phyloP scores from a whole-genome alignment of 2,113 vertebrate species.

The Penelope pileata region DNA sequence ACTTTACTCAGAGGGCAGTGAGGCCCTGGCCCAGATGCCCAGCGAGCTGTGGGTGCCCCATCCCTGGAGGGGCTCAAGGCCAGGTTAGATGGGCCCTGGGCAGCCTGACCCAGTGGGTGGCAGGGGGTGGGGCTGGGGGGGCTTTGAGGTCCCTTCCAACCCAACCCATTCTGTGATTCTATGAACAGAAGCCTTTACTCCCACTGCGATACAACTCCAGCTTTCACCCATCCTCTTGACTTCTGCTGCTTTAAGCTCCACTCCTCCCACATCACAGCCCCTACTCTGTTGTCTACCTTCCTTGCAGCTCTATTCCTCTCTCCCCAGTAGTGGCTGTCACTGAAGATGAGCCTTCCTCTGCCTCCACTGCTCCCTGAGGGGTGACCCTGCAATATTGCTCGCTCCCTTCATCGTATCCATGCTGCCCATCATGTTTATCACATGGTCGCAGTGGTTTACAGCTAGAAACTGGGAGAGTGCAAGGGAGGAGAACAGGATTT shows the following conservation, averaged over 20 bases:
- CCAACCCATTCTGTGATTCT: too few species aligned
- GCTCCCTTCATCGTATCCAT: neutral
- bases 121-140: too few species aligned
- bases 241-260: neutral
- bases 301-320: neutral
- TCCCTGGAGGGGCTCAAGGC: too few species aligned
- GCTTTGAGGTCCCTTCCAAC: too few species aligned
- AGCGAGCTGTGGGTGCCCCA: too few species aligned
- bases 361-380: neutral
- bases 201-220: neutral
- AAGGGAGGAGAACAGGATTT: neutral
- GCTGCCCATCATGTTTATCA: neutral
- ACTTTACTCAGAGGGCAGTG: too few species aligned
- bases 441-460: neutral
- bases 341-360: neutral
- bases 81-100: too few species aligned
- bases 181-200: neutral
- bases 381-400: rapidly evolving
- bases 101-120: too few species aligned
- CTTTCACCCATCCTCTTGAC: neutral
- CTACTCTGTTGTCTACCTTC: neutral
- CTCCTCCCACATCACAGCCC: neutral
- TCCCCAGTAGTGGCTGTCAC: neutral
- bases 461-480: neutral
- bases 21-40: too few species aligned